Conservation (phyloP, 2,113 vertebrate species). For the Litocranius walleri region DNA sequence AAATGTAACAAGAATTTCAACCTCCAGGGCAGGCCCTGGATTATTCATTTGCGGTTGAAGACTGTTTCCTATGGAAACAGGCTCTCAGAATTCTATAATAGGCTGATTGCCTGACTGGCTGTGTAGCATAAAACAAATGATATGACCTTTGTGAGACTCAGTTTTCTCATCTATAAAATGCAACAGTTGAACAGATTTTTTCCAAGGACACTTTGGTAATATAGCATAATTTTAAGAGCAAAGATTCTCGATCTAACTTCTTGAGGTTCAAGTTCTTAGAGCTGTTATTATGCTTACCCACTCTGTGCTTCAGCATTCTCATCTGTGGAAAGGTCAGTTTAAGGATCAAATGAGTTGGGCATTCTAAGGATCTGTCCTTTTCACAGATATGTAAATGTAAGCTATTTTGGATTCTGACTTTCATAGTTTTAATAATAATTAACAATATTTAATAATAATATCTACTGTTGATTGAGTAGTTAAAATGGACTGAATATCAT, state of each 20-base stretch:
- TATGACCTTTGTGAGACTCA: neutral
- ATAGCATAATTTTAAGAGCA: neutral
- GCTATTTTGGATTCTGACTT: neutral
- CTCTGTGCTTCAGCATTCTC: neutral
- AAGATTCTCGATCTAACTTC: neutral
- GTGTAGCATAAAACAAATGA: neutral
- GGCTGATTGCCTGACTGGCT: neutral
- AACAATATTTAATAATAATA: neutral
- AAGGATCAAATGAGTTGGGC: neutral
- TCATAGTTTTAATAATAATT: neutral
- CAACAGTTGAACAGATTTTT: neutral
- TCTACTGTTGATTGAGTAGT: neutral
- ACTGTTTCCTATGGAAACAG: neutral
- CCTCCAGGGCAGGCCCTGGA: neutral
- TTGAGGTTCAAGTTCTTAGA: neutral
- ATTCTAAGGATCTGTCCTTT: neutral
- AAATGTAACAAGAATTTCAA: slow-evolving; percentile 23
- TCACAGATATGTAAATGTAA: neutral
- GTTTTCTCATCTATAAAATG: slow-evolving; percentile 31
- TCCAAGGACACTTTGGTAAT: neutral
- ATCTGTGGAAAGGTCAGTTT: neutral
- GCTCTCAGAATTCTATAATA: neutral
- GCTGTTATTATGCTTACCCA: neutral
- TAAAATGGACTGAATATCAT: neutral
- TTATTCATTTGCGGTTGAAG: neutral